These are phyloP conservation scores for Benitochromis conjunctus DNA, from an alignment of 2,113 vertebrate species.

Conservation along the genomic window DNA sequence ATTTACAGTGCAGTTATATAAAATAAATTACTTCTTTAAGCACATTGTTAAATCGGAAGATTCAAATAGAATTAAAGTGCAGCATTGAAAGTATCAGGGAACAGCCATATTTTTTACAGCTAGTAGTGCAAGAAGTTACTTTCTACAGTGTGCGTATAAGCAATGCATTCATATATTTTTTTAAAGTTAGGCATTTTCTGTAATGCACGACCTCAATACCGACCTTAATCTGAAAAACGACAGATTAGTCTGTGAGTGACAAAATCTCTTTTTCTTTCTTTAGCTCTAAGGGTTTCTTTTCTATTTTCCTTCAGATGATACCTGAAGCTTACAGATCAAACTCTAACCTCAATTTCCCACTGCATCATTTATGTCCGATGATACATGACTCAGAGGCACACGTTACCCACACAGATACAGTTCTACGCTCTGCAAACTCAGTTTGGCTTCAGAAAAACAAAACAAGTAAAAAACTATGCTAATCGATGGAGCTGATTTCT, in stretches of 20 bases:
- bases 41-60: background rate
- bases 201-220: background rate
- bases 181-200: fast-evolving
- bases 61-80: background rate
- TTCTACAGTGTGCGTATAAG: background rate
- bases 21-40: background rate
- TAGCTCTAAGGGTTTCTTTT: background rate
- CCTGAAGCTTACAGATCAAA: background rate
- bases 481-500: background rate
- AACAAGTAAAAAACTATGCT: background rate
- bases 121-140: background rate
- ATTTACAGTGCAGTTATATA: background rate
- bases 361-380: background rate
- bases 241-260: background rate
- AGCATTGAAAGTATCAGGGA: background rate
- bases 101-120: background rate
- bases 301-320: background rate
- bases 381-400: background rate
- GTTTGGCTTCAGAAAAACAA: background rate
- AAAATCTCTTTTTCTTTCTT: background rate
- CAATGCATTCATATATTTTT: background rate
- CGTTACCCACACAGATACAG: background rate
- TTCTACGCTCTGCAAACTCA: background rate
- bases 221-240: background rate
- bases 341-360: background rate